These are phyloP conservation scores for Pollicipes pollicipes DNA, from an alignment of 1,140 invertebrate genomes.

Conservation along the genomic window DNA sequence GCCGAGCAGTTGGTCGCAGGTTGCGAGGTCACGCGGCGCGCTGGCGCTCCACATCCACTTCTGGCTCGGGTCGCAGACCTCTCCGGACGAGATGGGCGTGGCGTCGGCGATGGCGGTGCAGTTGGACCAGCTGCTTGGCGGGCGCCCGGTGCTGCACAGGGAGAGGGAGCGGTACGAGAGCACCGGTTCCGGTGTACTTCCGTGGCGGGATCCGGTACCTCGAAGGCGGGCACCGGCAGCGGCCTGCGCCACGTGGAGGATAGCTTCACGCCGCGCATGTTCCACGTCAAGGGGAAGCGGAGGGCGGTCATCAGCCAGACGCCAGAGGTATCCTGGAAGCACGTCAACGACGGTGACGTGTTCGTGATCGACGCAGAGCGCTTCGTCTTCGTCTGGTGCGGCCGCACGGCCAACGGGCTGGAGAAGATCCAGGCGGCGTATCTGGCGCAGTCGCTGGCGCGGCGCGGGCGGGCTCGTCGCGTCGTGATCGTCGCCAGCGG, in stretches of 20 bases:
- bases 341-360: constrained; percentile 68
- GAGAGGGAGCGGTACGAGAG: constrained; percentile 70
- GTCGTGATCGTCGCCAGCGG: constrained; percentile 68
- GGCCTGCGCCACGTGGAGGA: constrained; percentile 36
- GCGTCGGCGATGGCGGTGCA: constrained; percentile 69
- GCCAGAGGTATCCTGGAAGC: constrained; percentile 42
- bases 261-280: constrained; percentile 38
- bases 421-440: constrained; percentile 43
- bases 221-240: constrained; percentile 35
- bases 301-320: constrained; percentile 46
- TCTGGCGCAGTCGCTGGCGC: constrained; percentile 27
- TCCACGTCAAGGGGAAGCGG: constrained; percentile 48
- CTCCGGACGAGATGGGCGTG: constrained; percentile 52
- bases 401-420: constrained; percentile 42
- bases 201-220: constrained; percentile 18
- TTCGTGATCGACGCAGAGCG: constrained; percentile 57
- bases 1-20: constrained; percentile 30
- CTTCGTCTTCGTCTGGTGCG: constrained; percentile 59
- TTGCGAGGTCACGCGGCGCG: constrained; percentile 18
- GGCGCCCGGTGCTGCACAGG: constrained; percentile 52
- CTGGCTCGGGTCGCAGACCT: constrained; percentile 63
- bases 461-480: constrained; percentile 27
- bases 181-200: constrained; percentile 65
- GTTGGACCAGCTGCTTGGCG: constrained; percentile 57
- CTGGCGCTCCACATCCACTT: constrained; percentile 54